Conservation (phyloP, 2,888 invertebrate genomes). For the Nyleta sp. region DNA sequence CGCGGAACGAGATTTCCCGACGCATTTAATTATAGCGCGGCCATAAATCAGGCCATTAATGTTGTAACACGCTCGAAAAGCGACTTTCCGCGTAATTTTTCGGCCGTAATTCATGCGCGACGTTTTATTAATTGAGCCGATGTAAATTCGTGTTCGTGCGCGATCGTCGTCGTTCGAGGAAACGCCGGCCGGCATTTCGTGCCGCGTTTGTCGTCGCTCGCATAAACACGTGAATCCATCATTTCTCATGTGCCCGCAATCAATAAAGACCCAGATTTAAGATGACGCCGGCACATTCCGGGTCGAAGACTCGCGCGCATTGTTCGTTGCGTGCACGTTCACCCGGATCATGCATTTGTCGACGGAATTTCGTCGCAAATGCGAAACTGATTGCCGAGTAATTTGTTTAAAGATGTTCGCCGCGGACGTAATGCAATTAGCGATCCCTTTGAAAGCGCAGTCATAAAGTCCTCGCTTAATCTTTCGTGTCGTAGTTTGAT, state of each 20-base stretch:
- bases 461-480: too few species aligned
- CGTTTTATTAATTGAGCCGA: conserved; percentile 19
- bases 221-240: conserved; percentile 11
- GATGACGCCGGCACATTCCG: conserved; percentile 6
- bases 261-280: conserved; percentile 20
- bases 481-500: too few species aligned
- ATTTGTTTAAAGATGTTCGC: too few species aligned
- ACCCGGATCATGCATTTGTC: too few species aligned
- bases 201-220: not conserved
- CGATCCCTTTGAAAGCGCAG: too few species aligned
- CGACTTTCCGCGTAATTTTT: conserved; percentile 24
- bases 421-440: too few species aligned
- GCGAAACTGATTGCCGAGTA: too few species aligned
- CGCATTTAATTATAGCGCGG: conserved; percentile 8
- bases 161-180: not conserved
- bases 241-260: conserved; percentile 11
- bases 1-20: not conserved
- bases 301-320: conserved; percentile 12
- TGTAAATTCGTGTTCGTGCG: conserved; percentile 11
- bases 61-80: not conserved
- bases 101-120: conserved; percentile 10
- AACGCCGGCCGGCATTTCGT: too few species aligned
- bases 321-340: too few species aligned
- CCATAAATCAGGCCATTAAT: conserved; percentile 27
- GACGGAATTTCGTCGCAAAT: too few species aligned